Evolutionary conservation across 2,113 vertebrate species (phyloP).

Genomic region (Melanostigma gelatinosum): DNA sequence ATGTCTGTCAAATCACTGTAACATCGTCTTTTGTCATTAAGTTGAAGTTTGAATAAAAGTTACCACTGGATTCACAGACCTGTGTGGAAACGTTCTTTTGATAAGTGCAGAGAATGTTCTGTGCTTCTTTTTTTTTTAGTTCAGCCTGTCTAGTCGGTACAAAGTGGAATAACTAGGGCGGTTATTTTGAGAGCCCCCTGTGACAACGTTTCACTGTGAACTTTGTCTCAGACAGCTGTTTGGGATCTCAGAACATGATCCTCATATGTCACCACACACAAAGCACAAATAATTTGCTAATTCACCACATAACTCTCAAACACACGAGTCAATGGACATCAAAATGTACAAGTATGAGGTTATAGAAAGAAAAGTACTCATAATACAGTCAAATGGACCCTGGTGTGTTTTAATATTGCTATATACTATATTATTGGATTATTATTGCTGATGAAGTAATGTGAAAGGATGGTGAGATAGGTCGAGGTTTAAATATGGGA

Average conservation of each 20-base stretch:
- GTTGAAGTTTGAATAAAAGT: constrained; percentile 68
- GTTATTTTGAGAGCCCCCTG: constrained; percentile 41
- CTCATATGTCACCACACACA: not conserved
- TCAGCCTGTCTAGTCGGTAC: not conserved
- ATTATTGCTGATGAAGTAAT: not conserved
- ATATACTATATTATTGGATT: not conserved
- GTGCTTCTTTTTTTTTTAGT: not conserved
- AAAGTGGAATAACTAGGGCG: constrained; percentile 27
- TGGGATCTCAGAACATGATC: not conserved
- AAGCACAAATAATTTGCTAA: not conserved
- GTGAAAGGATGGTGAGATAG: not conserved
- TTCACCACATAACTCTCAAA: not conserved
- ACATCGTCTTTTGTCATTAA: constrained; percentile 55
- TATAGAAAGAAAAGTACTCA: not conserved
- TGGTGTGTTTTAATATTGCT: not conserved
- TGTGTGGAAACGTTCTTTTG: constrained; percentile 15
- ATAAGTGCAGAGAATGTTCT: not conserved
- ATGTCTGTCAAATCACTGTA: constrained; percentile 70
- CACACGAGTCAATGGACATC: not conserved
- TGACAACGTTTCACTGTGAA: constrained; percentile 4
- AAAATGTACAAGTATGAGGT: not conserved
- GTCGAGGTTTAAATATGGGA: too few relatives aligned
- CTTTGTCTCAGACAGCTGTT: constrained; percentile 11
- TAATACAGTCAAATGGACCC: not conserved
- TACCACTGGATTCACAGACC: constrained; percentile 55